phyloP scores from a whole-genome alignment of 2,888 invertebrate species.

The Cremastobaeus sp. region DNA sequence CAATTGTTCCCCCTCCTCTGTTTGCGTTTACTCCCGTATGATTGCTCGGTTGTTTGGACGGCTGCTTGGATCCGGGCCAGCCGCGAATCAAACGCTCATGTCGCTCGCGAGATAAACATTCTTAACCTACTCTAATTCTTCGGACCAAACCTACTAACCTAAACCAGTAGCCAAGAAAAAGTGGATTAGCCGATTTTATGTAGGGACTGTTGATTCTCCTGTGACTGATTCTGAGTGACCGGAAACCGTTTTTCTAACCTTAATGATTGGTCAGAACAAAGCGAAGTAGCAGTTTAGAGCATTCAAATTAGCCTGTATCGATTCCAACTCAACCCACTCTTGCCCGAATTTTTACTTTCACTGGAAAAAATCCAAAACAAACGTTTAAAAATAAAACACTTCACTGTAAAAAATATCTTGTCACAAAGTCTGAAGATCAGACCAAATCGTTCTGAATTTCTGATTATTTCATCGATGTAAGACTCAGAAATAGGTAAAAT shows the following conservation, averaged over 20 bases:
- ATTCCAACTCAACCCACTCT: too few species aligned
- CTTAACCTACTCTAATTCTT: constrained; percentile 53
- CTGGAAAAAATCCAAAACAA: too few species aligned
- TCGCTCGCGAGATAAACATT: constrained; percentile 45
- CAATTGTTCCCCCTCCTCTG: constrained; percentile 10
- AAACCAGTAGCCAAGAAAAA: constrained; percentile 22
- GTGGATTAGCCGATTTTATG: constrained; percentile 20
- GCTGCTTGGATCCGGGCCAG: constrained; percentile 37
- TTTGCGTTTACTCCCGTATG: constrained; percentile 1
- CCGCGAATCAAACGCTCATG: constrained; percentile 36
- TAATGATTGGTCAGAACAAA: too few species aligned
- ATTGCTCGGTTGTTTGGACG: constrained; percentile 26
- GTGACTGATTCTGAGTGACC: background rate
- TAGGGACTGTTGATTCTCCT: constrained; percentile 1
- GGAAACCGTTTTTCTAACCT: background rate
- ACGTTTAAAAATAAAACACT: too few species aligned
- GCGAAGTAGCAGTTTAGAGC: too few species aligned
- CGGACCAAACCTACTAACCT: constrained; percentile 43
- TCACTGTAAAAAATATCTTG: too few species aligned
- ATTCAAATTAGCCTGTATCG: too few species aligned
- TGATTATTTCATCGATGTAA: too few species aligned
- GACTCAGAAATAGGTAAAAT: too few species aligned
- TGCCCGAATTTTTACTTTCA: too few species aligned
- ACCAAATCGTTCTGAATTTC: too few species aligned
- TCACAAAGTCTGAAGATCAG: too few species aligned